Evolutionary conservation across 2,888 invertebrate genomes (phyloP), one percentile per base, ranked within the genome.

Genomic region (Lasioglossum figueresi): DNA sequence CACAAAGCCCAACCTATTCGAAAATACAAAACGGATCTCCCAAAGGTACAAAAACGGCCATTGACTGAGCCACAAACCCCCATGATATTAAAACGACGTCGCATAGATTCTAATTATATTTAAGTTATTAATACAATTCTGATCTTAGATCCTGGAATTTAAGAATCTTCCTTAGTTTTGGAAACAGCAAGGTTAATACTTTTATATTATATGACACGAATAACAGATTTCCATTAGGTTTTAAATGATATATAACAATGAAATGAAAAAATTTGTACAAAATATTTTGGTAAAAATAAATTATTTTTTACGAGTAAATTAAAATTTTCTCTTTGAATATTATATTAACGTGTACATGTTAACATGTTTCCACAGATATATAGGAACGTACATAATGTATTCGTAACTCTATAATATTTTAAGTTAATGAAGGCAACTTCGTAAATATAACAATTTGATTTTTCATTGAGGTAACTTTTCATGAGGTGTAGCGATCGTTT

Each of bases 1-100:
- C 89, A 88, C 79, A 92, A 91, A 77, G 88, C 92, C 19, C 88
- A 89, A 70, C 92, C 92, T 0, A 82, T 92, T 59, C 89, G 83
- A 8, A 88, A 84, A 63, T 92, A 88, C 76, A 89, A 85, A 31
- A n/a, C 43, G 0, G 12, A 40, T 19, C 71, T 88, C 10, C 87
- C 89, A 10, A 40, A 19, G 45, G 43, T 86, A 8, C 56, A 82
- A 4, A 92, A 92, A 83, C 91, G 92, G 45, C 88, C 90, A 0
- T 76, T 90, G 3, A 75, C 88, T 3, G 90, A 92, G 12, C 88
- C 92, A 0, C 71, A 74, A 12, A 82, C 83, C 27, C 91, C 90
- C 6, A 10, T 75, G 10, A n/a, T 79, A n/a, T 52, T 83, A 10
- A 92, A 92, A 84, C 90, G 92, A 34, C 34, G 34, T 4, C 34